Evolutionary conservation across 2,888 invertebrate genomes (phyloP).

Genomic region (Acleris literana): DNA sequence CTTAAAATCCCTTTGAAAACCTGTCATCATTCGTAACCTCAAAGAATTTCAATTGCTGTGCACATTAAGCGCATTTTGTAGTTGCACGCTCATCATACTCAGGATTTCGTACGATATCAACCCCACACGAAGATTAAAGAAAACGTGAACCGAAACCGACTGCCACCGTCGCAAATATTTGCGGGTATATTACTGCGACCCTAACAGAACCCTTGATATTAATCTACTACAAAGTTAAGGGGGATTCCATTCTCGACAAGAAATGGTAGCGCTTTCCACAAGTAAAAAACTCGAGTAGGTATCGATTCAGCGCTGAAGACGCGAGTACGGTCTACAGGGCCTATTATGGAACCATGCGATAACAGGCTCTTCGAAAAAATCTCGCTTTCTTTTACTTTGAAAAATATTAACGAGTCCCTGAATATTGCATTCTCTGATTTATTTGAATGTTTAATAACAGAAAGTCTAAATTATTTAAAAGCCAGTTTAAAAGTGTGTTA

Average conservation of each 20-base stretch:
- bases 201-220: conserved; percentile 44
- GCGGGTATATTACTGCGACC: conserved; percentile 19
- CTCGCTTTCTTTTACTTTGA: not conserved
- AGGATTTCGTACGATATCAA: conserved; percentile 13
- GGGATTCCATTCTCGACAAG: conserved; percentile 48
- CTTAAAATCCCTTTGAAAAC: no score
- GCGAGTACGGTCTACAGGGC: conserved; percentile 6
- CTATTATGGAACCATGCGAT: conserved; percentile 20
- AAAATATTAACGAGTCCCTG: not conserved
- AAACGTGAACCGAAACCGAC: conserved; percentile 21
- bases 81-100: conserved; percentile 21
- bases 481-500: no score
- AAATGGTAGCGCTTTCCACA: conserved; percentile 48
- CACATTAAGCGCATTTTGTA: conserved; percentile 6
- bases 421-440: no score
- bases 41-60: conserved; percentile 6
- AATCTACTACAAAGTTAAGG: conserved; percentile 53
- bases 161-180: conserved; percentile 31
- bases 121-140: conserved; percentile 28
- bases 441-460: no score
- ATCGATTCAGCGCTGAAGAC: conserved; percentile 56
- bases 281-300: conserved; percentile 51
- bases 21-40: not conserved
- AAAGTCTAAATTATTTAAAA: no score
- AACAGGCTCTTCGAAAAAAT: not conserved